Conservation (phyloP, 2,888 invertebrate genomes). For the Habroteleia sp. region DNA sequence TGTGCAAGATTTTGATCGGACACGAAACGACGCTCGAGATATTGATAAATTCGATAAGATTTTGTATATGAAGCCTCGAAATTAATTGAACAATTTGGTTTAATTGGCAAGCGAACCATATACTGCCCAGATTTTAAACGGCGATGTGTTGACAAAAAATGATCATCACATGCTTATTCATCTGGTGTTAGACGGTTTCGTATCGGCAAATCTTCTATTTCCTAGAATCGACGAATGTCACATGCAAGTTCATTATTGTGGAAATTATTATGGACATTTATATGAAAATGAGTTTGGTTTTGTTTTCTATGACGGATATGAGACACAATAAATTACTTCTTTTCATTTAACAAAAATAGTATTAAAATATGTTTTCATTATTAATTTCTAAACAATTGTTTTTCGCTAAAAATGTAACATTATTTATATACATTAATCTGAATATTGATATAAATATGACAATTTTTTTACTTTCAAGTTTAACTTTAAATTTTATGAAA, state of each 20-base stretch:
- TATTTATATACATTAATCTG: too few species aligned
- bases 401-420: too few species aligned
- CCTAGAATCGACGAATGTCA: constrained; percentile 1
- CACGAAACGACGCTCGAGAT: background rate
- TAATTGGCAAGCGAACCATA: background rate
- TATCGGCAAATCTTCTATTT: background rate
- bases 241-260: background rate
- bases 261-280: background rate
- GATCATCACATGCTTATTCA: background rate
- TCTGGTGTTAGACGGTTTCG: background rate
- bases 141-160: background rate
- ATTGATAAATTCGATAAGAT: background rate
- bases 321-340: too few species aligned
- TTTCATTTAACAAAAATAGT: too few species aligned
- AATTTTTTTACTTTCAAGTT: too few species aligned
- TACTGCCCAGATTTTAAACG: background rate
- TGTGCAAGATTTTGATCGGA: background rate
- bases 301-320: too few species aligned
- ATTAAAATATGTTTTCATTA: too few species aligned
- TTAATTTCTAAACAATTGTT: too few species aligned
- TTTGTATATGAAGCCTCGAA: background rate
- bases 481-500: too few species aligned
- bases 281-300: background rate
- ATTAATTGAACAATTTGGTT: background rate
- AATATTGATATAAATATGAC: too few species aligned